Conservation (phyloP, 1,140 invertebrate species). For the Aphelenchoides besseyi region DNA sequence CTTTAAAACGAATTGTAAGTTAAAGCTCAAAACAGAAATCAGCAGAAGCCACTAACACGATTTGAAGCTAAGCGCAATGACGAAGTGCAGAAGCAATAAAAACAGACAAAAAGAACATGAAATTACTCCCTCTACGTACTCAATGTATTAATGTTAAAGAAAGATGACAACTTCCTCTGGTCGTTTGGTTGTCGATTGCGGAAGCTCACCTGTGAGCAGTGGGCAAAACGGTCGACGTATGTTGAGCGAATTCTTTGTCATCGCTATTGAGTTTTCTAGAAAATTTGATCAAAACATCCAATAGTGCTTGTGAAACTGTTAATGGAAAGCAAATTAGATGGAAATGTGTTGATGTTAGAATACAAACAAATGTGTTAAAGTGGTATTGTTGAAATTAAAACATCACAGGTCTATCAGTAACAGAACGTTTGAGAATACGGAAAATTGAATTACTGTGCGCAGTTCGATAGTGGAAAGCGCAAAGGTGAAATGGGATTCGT, state of each 20-base stretch:
- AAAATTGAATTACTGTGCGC: neutral
- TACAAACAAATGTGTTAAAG: neutral
- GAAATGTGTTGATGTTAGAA: neutral
- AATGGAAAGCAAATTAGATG: neutral
- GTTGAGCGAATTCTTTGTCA: conserved; percentile 5
- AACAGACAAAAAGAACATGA: conserved; percentile 7
- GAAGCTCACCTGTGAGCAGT: neutral
- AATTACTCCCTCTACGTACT: conserved; percentile 9
- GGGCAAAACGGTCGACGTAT: neutral
- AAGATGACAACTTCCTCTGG: conserved; percentile 24
- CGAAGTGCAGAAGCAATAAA: conserved; percentile 3
- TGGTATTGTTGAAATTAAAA: neutral
- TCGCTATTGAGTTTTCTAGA: neutral
- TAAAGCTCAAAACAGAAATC: neutral
- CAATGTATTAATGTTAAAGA: conserved; percentile 6
- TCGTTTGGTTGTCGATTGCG: neutral
- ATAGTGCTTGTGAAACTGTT: neutral
- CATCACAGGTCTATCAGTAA: neutral
- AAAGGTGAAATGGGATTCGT: neutral
- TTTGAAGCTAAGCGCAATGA: neutral
- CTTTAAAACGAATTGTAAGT: neutral
- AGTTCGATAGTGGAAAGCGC: no score
- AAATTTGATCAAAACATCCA: neutral
- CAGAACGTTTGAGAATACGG: neutral
- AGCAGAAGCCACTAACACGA: neutral